phyloP scores from a whole-genome alignment of 1,140 invertebrate genomes.

The Drosophila pallidifrons region DNA sequence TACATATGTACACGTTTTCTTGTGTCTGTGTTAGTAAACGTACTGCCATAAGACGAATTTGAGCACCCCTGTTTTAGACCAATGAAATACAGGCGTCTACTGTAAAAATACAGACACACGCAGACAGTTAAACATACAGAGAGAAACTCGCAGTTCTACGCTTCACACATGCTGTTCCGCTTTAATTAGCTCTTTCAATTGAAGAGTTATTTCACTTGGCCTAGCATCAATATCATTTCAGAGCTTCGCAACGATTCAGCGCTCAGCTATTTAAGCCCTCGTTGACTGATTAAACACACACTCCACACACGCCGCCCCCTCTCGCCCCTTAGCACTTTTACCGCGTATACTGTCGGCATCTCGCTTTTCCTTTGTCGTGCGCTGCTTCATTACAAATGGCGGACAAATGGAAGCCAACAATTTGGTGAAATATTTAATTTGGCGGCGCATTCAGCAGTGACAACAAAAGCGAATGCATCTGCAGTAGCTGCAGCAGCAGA shows the following conservation, averaged over 20 bases:
- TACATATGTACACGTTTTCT: too few species aligned
- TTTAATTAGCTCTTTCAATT: slow-evolving; percentile 29
- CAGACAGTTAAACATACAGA: background rate
- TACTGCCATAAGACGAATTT: too few species aligned
- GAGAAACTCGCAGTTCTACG: background rate
- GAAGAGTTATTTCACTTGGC: slow-evolving; percentile 1
- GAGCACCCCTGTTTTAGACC: too few species aligned
- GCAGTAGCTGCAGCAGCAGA: background rate
- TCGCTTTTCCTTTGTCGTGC: background rate
- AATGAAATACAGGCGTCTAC: slow-evolving; percentile 24
- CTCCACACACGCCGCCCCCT: background rate
- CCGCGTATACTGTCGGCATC: background rate
- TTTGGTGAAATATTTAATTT: slow-evolving; percentile 52
- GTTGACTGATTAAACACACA: background rate
- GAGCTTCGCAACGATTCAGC: background rate
- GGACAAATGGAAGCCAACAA: slow-evolving; percentile 4
- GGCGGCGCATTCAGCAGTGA: slow-evolving; percentile 13
- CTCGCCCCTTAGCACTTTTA: background rate
- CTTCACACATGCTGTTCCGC: background rate
- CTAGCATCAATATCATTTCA: slow-evolving; percentile 9
- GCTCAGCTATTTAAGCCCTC: background rate
- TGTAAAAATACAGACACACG: slow-evolving; percentile 10
- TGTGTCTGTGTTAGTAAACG: too few species aligned
- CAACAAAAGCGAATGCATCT: slow-evolving; percentile 9
- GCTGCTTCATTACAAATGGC: slow-evolving; percentile 10